phyloP scores from a whole-genome alignment of 2,888 invertebrate species.

The Drosophila meridiana region DNA sequence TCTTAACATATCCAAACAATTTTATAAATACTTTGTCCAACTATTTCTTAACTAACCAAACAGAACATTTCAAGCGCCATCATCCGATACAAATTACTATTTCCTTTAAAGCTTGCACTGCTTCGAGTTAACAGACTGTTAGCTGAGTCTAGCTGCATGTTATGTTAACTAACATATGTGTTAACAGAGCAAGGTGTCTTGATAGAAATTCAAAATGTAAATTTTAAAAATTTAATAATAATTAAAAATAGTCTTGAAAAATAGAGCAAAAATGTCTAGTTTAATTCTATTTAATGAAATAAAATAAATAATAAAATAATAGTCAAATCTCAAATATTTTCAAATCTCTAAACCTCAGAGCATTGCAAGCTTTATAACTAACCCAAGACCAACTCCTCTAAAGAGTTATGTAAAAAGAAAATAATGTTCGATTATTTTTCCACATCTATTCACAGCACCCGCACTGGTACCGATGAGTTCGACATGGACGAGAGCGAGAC shows the following conservation, averaged over 20 bases:
- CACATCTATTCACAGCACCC: conserved; percentile 61
- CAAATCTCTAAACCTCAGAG: not conserved
- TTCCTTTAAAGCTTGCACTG: conserved; percentile 5
- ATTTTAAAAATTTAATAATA: not conserved
- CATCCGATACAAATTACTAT: not conserved
- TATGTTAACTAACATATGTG: conserved; percentile 1
- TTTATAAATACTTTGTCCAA: not conserved
- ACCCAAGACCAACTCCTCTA: not conserved
- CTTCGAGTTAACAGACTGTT: not conserved
- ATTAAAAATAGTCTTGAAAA: not conserved
- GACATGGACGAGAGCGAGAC: conserved; percentile 80
- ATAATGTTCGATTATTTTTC: not conserved
- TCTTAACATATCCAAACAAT: not conserved
- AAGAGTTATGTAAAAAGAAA: not conserved
- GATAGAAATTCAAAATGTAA: not conserved
- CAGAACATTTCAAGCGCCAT: not conserved
- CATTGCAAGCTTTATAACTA: conserved; percentile 1
- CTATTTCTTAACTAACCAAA: not conserved
- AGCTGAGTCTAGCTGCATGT: not conserved
- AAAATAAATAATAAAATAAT: too few relatives aligned
- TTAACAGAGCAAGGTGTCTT: not conserved
- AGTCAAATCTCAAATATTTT: not conserved
- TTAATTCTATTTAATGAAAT: not conserved
- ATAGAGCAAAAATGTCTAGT: not conserved
- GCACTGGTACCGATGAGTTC: conserved; percentile 79